Evolutionary conservation across 2,113 vertebrate species (phyloP).

Genomic region (Eonycteris spelaea): DNA sequence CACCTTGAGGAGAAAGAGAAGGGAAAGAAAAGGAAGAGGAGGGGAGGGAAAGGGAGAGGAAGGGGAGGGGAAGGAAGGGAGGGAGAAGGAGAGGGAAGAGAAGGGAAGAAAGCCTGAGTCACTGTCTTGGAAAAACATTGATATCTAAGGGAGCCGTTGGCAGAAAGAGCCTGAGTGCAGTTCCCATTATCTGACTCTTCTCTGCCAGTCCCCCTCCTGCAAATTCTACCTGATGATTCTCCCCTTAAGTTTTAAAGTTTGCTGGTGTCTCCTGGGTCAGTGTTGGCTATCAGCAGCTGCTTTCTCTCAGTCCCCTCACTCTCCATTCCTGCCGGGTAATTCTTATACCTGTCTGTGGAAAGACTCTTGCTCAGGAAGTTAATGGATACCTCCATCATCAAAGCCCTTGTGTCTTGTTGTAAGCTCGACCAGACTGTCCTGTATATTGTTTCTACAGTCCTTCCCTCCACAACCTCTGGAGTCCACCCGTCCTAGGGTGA

Average conservation of each 20-base stretch:
- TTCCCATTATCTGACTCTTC: rapidly evolving
- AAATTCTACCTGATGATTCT: background rate
- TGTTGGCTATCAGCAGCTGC: rapidly evolving
- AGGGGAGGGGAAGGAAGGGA: too few relatives aligned
- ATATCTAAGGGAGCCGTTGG: background rate
- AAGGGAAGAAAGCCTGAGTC: background rate
- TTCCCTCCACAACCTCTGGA: background rate
- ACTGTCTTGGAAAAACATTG: background rate
- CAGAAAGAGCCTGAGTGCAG: rapidly evolving
- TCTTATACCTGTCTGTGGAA: background rate
- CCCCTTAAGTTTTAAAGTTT: background rate
- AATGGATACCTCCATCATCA: background rate
- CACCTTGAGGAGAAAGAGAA: background rate
- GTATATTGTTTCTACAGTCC: background rate
- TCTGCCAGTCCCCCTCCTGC: background rate
- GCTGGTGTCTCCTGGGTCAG: background rate
- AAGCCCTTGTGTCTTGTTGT: background rate
- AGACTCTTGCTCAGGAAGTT: background rate
- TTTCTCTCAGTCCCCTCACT: background rate
- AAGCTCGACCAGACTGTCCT: background rate
- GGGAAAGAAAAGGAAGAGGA: too few relatives aligned
- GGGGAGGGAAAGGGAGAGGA: background rate
- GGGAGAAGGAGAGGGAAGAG: too few relatives aligned
- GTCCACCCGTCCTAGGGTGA: too few relatives aligned
- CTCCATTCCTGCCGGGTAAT: background rate